phyloP scores from a whole-genome alignment of 2,797 vertebrate species.

The Thalassophryne amazonica region DNA sequence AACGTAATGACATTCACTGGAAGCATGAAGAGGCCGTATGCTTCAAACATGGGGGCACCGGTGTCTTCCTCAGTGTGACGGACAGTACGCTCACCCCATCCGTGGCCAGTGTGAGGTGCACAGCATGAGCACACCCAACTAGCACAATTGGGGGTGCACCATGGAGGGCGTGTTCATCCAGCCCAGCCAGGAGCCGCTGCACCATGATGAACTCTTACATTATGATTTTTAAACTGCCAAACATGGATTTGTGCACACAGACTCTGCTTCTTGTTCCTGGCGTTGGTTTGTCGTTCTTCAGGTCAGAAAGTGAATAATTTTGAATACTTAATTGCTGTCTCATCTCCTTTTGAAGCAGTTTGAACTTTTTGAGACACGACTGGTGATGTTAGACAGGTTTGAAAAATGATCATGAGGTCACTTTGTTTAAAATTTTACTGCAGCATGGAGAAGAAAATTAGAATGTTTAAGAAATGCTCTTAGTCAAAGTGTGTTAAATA shows the following conservation, averaged over 20 bases:
- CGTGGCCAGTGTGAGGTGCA: conserved; percentile 93
- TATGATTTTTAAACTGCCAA: neutral
- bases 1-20: conserved; percentile 87
- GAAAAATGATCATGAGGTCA: no score
- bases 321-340: no score
- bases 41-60: conserved; percentile 89
- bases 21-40: conserved; percentile 87
- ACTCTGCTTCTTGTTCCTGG: neutral
- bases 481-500: no score
- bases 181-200: conserved; percentile 74
- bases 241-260: neutral
- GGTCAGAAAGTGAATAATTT: no score
- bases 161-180: conserved; percentile 97
- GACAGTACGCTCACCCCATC: conserved; percentile 94
- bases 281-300: no score
- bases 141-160: conserved; percentile 90
- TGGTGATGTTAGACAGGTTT: no score
- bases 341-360: no score
- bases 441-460: no score
- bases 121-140: conserved; percentile 82
- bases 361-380: no score
- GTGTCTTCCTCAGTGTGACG: conserved; percentile 89
- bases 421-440: no score
- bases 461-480: no score
- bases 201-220: conserved; percentile 89